Evolutionary conservation across 2,797 vertebrate species (phyloP).

Genomic region (Sebastes reedi): DNA sequence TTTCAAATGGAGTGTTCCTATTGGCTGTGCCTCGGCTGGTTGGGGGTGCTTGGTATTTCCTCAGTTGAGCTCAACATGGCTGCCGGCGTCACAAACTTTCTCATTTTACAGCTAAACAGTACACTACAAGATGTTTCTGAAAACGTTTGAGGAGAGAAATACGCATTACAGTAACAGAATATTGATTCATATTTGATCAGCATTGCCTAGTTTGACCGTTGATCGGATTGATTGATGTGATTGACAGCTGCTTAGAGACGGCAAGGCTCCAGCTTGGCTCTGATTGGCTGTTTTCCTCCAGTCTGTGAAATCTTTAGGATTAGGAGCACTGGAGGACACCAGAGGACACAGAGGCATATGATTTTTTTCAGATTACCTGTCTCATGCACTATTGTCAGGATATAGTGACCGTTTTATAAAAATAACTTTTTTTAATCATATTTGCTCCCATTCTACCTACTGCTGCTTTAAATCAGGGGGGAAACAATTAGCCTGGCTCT

Average conservation of each 20-base stretch:
- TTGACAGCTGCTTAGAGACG: too few relatives aligned
- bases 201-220: not conserved
- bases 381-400: too few relatives aligned
- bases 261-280: too few relatives aligned
- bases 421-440: too few relatives aligned
- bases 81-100: not conserved
- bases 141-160: too few relatives aligned
- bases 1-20: not conserved
- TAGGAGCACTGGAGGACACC: too few relatives aligned
- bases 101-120: not conserved
- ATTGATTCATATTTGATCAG: not conserved
- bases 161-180: too few relatives aligned
- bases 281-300: not conserved
- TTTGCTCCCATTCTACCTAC: not conserved
- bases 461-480: not conserved
- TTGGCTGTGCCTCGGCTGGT: not conserved
- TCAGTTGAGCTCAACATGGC: not conserved
- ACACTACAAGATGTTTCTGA: not conserved
- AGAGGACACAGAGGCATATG: too few relatives aligned
- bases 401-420: too few relatives aligned
- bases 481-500: not conserved
- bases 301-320: not conserved
- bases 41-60: not conserved
- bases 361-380: too few relatives aligned
- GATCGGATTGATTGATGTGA: not conserved